Evolutionary conservation across 2,888 invertebrate species (phyloP).

Genomic region (Meloe dianella): DNA sequence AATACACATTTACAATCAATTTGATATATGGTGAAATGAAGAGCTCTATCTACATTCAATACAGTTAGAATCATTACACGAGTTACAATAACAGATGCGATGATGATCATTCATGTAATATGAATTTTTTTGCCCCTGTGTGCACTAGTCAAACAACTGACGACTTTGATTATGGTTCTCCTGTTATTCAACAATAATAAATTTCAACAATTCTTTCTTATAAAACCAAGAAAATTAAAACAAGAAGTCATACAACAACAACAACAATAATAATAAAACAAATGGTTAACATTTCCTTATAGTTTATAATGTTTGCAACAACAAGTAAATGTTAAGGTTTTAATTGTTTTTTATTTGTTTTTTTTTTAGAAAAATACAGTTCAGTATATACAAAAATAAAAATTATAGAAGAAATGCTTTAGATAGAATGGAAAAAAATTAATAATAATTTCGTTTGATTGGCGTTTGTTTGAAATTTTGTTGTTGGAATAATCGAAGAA

Average conservation of each 20-base stretch:
- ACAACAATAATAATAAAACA: background rate
- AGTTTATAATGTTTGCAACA: no score
- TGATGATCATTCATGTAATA: background rate
- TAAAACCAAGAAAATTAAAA: background rate
- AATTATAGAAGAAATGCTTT: no score
- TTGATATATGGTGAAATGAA: background rate
- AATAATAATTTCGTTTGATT: background rate
- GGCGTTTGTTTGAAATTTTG: background rate
- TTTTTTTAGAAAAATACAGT: no score
- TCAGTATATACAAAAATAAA: no score
- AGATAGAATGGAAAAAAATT: no score
- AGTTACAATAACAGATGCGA: background rate
- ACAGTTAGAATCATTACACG: conserved; percentile 2
- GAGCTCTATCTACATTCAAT: background rate
- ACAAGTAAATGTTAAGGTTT: no score
- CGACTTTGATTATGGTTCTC: background rate
- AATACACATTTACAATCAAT: background rate
- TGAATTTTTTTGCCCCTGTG: no score
- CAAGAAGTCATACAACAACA: background rate
- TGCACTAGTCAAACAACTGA: conserved; percentile 10
- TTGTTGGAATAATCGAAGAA: background rate
- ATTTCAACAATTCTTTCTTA: background rate
- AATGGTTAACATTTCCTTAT: background rate
- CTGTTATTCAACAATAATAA: background rate
- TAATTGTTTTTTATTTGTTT: no score